A percentile compares a stretch with the other conserved stretches of the same genome.
These are phyloP conservation scores for Orthonyx spaldingii DNA, from an alignment of 2,113 vertebrate species.

Conservation along the genomic window DNA sequence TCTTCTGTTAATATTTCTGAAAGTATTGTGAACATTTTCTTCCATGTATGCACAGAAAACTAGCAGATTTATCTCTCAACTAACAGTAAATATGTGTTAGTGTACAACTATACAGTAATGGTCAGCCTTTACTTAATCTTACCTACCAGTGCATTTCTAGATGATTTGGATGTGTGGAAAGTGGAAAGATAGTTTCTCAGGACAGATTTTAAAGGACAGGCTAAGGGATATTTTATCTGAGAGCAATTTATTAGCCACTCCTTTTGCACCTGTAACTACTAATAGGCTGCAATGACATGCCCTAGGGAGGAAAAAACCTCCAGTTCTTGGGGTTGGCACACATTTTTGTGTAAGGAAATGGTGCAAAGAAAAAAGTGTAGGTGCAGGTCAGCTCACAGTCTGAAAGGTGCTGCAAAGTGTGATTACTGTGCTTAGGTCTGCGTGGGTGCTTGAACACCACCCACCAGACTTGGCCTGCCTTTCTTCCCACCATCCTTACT, in stretches of 20 bases:
- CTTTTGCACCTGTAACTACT: not conserved
- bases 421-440: not conserved
- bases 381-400: not conserved
- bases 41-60: not conserved
- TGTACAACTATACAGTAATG: not conserved
- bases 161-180: not conserved
- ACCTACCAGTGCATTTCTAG: not conserved
- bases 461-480: not conserved
- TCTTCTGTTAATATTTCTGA: not conserved
- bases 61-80: not conserved
- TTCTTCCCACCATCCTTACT: not conserved
- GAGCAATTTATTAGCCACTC: not conserved
- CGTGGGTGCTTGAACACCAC: rapidly evolving
- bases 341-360: not conserved
- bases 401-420: not conserved
- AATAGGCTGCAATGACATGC: not conserved
- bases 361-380: not conserved
- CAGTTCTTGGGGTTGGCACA: not conserved
- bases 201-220: not conserved
- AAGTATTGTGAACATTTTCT: not conserved
- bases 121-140: not conserved
- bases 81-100: not conserved
- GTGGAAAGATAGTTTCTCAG: not conserved
- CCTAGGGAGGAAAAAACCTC: not conserved
- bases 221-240: not conserved